These are phyloP conservation scores for Sarcophaga carnaria DNA, from an alignment of 2,888 invertebrate genomes.

Conservation along the genomic window DNA sequence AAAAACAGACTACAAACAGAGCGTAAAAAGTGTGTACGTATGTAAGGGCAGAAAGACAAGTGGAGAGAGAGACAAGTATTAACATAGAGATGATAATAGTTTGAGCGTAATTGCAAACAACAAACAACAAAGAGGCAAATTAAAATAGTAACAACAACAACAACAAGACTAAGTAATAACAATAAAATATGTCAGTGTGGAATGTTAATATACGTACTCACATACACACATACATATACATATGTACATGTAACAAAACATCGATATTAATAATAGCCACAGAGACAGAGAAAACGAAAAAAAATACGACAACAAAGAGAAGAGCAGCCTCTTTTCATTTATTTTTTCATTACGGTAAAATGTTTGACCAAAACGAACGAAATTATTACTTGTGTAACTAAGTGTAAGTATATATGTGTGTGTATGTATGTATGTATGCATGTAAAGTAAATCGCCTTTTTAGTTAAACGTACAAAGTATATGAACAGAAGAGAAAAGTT, in stretches of 20 bases:
- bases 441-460: not conserved
- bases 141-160: conserved; percentile 32
- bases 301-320: not conserved
- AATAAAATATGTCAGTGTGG: conserved; percentile 67
- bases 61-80: too few species aligned
- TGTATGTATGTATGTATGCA: not conserved
- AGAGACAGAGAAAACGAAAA: conserved; percentile 6
- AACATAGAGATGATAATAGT: conserved; percentile 45
- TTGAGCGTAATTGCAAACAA: conserved; percentile 61
- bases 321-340: not conserved
- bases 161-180: conserved; percentile 58
- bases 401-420: not conserved
- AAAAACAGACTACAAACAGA: too few species aligned
- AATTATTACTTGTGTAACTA: not conserved
- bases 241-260: not conserved
- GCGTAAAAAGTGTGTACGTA: too few species aligned
- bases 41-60: too few species aligned
- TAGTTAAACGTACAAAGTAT: not conserved
- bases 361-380: not conserved
- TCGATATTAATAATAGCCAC: not conserved
- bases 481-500: not conserved
- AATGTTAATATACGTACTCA: conserved; percentile 11
- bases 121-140: conserved; percentile 24
- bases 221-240: not conserved
- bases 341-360: not conserved